phyloP scores from a whole-genome alignment of 2,797 vertebrate species.

The Parambassis ranga region DNA sequence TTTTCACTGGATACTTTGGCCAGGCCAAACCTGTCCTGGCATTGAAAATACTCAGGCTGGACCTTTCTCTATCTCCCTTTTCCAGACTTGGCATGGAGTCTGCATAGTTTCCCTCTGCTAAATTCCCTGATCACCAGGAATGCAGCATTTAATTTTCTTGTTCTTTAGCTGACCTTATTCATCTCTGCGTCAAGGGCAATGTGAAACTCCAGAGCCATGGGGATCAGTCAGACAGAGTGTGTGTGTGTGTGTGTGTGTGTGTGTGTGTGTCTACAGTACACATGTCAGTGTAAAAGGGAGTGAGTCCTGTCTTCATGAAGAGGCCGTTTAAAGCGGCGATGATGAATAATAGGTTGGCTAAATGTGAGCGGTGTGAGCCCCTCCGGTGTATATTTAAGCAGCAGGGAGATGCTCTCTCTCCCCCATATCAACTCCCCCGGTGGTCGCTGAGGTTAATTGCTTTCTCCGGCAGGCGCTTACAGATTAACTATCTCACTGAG shows the following conservation, averaged over 20 bases:
- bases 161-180: constrained; percentile 59
- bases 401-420: constrained; percentile 46
- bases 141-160: constrained; percentile 50
- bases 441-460: constrained; percentile 70
- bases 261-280: neutral
- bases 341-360: constrained; percentile 54
- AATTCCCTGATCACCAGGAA: constrained; percentile 55
- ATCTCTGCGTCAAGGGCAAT: constrained; percentile 43
- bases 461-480: constrained; percentile 63
- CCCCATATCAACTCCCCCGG: constrained; percentile 57
- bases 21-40: neutral
- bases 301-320: constrained; percentile 42
- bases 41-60: constrained; percentile 27
- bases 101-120: constrained; percentile 36
- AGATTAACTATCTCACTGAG: constrained; percentile 68
- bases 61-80: constrained; percentile 31
- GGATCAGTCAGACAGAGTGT: constrained; percentile 21
- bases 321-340: constrained; percentile 57
- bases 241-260: constrained; percentile 40
- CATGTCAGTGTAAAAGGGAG: constrained; percentile 18
- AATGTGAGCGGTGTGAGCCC: constrained; percentile 36
- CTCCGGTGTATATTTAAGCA: constrained; percentile 65
- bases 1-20: neutral
- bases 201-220: constrained; percentile 30
- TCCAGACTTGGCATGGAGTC: constrained; percentile 33